These are phyloP conservation scores for Oscheius sp. DNA, from an alignment of 2,888 invertebrate species.

Conservation along the genomic window DNA sequence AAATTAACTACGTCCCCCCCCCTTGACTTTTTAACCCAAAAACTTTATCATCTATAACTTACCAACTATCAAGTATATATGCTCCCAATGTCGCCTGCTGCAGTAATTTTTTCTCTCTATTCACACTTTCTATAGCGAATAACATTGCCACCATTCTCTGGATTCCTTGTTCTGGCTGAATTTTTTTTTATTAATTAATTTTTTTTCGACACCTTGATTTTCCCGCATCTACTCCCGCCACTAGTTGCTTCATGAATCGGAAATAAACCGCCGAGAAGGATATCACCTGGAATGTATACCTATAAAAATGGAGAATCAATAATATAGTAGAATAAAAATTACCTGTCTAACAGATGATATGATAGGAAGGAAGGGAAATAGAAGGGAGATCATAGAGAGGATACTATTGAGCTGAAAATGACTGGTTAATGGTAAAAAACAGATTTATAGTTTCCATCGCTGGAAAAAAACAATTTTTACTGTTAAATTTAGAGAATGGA, in stretches of 20 bases:
- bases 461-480: too few relatives aligned
- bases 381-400: neutral
- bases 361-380: neutral
- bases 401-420: too few relatives aligned
- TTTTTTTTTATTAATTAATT: neutral
- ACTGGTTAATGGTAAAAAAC: too few relatives aligned
- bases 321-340: neutral
- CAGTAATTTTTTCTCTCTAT: conserved; percentile 72
- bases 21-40: too few relatives aligned
- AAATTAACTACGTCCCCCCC: too few relatives aligned
- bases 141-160: conserved; percentile 74
- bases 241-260: conserved; percentile 73
- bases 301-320: conserved; percentile 23
- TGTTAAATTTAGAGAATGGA: too few relatives aligned
- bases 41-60: too few relatives aligned
- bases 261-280: conserved; percentile 73
- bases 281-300: conserved; percentile 69
- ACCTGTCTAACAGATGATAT: conserved; percentile 7
- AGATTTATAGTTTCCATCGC: too few relatives aligned
- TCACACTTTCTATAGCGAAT: conserved; percentile 72
- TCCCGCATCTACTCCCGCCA: conserved; percentile 65
- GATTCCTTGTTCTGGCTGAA: conserved; percentile 73
- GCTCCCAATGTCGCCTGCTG: conserved; percentile 74
- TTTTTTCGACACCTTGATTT: conserved; percentile 57
- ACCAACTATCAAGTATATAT: conserved; percentile 76